phyloP scores from a whole-genome alignment of 2,113 vertebrate species.

The Tautogolabrus adspersus region DNA sequence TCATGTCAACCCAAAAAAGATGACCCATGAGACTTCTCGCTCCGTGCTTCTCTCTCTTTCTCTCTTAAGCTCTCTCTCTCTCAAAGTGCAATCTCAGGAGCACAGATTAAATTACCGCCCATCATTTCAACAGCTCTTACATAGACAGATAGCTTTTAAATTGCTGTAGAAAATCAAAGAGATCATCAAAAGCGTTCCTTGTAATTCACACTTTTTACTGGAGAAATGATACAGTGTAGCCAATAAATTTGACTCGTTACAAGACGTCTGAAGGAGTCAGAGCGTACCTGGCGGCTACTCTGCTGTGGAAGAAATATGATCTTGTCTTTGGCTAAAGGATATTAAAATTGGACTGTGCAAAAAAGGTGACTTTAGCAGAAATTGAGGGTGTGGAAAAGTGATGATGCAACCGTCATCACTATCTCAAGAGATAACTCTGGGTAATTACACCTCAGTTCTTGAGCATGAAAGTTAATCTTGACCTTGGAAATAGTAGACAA shows the following conservation, averaged over 20 bases:
- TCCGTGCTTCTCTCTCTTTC: neutral
- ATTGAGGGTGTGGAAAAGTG: slow-evolving; percentile 16
- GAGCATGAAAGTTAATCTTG: neutral
- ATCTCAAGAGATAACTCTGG: neutral
- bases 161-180: slow-evolving; percentile 61
- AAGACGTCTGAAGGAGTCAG: slow-evolving; percentile 36
- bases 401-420: neutral
- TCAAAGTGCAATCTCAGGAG: slow-evolving; percentile 52
- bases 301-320: slow-evolving; percentile 51
- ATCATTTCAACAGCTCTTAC: slow-evolving; percentile 51
- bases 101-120: slow-evolving; percentile 57
- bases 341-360: slow-evolving; percentile 52
- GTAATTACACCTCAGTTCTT: neutral
- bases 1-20: slow-evolving; percentile 27
- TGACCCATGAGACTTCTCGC: slow-evolving; percentile 21
- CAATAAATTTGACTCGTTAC: slow-evolving; percentile 53
- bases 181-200: slow-evolving; percentile 55
- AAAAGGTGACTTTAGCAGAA: slow-evolving; percentile 3
- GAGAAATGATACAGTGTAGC: slow-evolving; percentile 51
- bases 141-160: slow-evolving; percentile 66
- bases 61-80: neutral
- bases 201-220: slow-evolving; percentile 60
- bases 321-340: slow-evolving; percentile 43
- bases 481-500: slow-evolving; percentile 5
- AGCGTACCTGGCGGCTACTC: slow-evolving; percentile 53